A percentile compares a stretch with the other conserved stretches of the same genome.
Evolutionary conservation across 2,888 invertebrate genomes (phyloP).

Genomic region (Rhagonycha fulva): DNA sequence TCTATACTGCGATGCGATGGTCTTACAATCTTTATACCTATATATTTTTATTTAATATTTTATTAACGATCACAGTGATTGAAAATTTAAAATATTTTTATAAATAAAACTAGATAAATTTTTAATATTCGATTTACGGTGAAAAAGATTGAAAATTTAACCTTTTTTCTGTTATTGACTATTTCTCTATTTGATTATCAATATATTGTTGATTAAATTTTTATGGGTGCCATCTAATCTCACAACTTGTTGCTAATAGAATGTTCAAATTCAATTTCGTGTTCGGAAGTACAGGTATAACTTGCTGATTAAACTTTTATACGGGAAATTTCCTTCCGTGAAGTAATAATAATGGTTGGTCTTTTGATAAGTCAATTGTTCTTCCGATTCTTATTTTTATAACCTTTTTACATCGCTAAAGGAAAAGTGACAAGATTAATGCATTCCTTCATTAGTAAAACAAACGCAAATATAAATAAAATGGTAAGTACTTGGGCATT

Average conservation of each 20-base stretch:
- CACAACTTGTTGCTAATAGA: neutral
- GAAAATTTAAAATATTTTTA: no score
- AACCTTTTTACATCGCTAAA: neutral
- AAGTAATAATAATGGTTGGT: neutral
- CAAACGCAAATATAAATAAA: neutral
- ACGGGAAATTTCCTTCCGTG: neutral
- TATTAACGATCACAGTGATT: no score
- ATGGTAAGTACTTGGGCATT: neutral
- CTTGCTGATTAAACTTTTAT: neutral
- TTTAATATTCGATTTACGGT: neutral
- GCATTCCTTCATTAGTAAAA: neutral
- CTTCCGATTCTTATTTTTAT: neutral
- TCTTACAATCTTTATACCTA: no score
- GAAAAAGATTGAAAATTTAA: neutral
- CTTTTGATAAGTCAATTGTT: neutral
- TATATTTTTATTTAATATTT: no score
- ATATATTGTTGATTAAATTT: neutral
- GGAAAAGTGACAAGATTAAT: neutral
- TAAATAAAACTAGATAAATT: no score
- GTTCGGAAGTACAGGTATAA: neutral
- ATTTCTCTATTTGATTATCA: neutral
- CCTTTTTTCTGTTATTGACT: neutral
- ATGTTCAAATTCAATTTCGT: neutral
- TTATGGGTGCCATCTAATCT: neutral
- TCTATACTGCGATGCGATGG: neutral